Percentiles rank a stretch among this genome's conserved stretches.
phyloP scores from a whole-genome alignment of 2,797 vertebrate species.

The Scolopax rusticola region DNA sequence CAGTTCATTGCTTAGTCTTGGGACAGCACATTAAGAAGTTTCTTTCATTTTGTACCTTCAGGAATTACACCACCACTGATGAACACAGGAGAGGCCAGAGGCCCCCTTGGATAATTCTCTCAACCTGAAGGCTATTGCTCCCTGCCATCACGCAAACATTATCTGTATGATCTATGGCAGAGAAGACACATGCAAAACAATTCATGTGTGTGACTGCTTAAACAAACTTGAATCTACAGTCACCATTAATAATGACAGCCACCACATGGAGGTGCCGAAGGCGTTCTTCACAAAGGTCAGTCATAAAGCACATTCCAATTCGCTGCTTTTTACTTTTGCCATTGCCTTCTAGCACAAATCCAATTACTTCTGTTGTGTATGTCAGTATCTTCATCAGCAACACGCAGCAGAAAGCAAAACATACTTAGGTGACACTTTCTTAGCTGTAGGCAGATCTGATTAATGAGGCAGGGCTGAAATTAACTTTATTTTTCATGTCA shows the following conservation, averaged over 20 bases:
- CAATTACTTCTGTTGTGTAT: conserved; percentile 69
- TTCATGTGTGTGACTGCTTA: not conserved
- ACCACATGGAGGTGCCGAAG: conserved; percentile 35
- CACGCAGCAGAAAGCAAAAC: conserved; percentile 58
- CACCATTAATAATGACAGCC: conserved; percentile 50
- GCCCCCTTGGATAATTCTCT: not conserved
- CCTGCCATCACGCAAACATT: not conserved
- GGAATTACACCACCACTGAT: not conserved
- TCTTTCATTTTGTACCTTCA: not conserved
- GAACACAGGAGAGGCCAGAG: not conserved
- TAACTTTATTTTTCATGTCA: conserved; percentile 69
- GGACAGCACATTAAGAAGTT: not conserved
- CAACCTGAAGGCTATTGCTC: not conserved
- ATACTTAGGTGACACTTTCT: conserved; percentile 66
- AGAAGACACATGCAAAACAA: not conserved
- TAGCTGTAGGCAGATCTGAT: conserved; percentile 74
- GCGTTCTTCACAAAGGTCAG: conserved; percentile 70
- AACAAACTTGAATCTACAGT: conserved; percentile 14
- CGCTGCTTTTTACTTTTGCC: not conserved
- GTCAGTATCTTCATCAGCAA: conserved; percentile 69
- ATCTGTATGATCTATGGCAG: not conserved
- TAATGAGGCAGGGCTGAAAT: conserved; percentile 79
- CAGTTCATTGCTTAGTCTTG: not conserved
- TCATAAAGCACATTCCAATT: conserved; percentile 31
- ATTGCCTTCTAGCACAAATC: conserved; percentile 49